phyloP scores from a whole-genome alignment of 2,113 vertebrate species.

The Pantherophis guttatus region DNA sequence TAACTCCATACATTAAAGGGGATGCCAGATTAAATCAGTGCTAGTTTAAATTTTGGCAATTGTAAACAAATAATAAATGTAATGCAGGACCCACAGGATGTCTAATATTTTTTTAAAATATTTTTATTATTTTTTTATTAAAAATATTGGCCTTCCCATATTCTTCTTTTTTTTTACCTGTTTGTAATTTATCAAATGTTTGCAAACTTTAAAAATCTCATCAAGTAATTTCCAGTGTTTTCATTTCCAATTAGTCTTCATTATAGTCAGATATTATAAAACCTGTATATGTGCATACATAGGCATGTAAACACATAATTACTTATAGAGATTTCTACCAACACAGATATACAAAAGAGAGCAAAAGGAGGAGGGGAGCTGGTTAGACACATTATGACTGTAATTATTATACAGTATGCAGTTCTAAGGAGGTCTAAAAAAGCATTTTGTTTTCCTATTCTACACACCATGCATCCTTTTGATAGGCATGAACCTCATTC shows the following conservation, averaged over 20 bases:
- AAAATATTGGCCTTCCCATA: background rate
- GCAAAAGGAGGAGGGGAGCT: background rate
- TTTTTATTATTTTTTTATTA: background rate
- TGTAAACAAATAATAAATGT: background rate
- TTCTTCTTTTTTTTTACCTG: background rate
- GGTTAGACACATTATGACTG: background rate
- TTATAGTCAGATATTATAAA: background rate
- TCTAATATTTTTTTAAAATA: slow-evolving; percentile 8
- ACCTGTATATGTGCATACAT: background rate
- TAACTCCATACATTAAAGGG: background rate
- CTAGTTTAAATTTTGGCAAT: background rate
- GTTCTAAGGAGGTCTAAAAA: background rate
- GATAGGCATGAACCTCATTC: background rate
- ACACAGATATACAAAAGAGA: background rate
- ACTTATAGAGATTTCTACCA: background rate
- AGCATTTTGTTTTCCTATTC: background rate
- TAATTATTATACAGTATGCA: background rate
- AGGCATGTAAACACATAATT: background rate
- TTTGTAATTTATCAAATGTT: background rate
- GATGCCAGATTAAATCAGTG: background rate
- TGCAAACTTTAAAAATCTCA: background rate
- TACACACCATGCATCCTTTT: background rate
- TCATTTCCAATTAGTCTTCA: background rate
- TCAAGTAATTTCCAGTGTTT: background rate
- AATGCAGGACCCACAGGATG: background rate